phyloP scores from a whole-genome alignment of 2,113 vertebrate species.

The Lonchura striata region DNA sequence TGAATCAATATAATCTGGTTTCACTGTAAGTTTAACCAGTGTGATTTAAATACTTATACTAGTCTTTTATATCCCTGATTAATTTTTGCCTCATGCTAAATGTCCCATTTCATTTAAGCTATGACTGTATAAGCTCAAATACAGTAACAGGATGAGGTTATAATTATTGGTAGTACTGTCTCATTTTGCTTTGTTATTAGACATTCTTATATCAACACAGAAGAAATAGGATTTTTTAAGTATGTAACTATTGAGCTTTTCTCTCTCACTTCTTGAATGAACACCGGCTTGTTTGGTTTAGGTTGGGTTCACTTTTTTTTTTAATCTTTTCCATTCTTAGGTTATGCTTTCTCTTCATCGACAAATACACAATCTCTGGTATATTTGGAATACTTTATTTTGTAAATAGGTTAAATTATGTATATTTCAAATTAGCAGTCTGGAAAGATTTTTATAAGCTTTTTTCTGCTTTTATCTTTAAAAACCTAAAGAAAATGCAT shows the following conservation, averaged over 20 bases:
- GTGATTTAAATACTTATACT: background rate
- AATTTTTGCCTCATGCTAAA: background rate
- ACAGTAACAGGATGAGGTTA: background rate
- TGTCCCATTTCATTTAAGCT: background rate
- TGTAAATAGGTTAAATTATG: background rate
- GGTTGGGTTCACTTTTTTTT: background rate
- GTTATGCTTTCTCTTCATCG: background rate
- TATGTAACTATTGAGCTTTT: background rate
- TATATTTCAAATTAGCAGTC: background rate
- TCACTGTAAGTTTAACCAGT: background rate
- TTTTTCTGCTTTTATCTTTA: background rate
- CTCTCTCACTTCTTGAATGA: background rate
- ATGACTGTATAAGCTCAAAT: background rate
- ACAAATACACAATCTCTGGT: background rate
- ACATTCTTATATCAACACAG: background rate
- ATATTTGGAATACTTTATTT: background rate
- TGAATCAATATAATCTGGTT: background rate
- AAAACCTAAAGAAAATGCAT: background rate
- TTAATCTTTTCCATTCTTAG: background rate
- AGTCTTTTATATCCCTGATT: background rate
- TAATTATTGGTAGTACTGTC: background rate
- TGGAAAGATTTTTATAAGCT: background rate
- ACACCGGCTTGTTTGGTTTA: background rate
- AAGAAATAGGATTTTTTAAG: background rate
- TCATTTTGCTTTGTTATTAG: background rate